These are phyloP conservation scores for Sesamia nonagrioides DNA, from an alignment of 1,140 invertebrate genomes.

Conservation along the genomic window DNA sequence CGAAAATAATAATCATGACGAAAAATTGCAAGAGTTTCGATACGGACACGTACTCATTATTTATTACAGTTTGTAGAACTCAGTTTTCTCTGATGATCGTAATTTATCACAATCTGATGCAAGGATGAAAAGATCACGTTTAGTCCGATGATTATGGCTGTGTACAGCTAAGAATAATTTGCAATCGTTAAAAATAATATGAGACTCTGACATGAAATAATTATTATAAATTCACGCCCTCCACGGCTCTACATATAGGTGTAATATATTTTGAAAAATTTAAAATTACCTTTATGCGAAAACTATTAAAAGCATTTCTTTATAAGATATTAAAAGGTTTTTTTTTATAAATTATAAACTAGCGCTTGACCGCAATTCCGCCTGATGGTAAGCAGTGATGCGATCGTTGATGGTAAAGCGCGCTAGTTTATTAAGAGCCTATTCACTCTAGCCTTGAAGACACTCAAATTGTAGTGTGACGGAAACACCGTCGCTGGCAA, in stretches of 20 bases:
- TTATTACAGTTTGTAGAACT: constrained; percentile 17
- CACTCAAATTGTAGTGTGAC: no score
- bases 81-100: constrained; percentile 68
- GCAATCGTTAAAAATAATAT: constrained; percentile 62
- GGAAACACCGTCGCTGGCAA: no score
- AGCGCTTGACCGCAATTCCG: no score
- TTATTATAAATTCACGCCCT: constrained; percentile 35
- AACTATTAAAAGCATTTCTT: background rate
- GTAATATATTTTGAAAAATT: constrained; percentile 1
- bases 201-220: constrained; percentile 26
- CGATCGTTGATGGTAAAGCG: no score
- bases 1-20: constrained; percentile 4
- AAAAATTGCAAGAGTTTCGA: background rate
- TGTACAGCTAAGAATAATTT: constrained; percentile 66
- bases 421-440: no score
- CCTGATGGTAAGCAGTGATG: no score
- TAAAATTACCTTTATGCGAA: background rate
- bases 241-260: background rate
- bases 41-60: constrained; percentile 35
- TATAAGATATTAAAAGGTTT: no score
- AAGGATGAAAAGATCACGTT: constrained; percentile 73
- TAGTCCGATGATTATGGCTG: constrained; percentile 66
- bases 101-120: constrained; percentile 73
- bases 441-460: no score
- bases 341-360: no score